These are phyloP conservation scores for Pelodiscus sinensis DNA, from an alignment of 2,113 vertebrate species.

Conservation along the genomic window DNA sequence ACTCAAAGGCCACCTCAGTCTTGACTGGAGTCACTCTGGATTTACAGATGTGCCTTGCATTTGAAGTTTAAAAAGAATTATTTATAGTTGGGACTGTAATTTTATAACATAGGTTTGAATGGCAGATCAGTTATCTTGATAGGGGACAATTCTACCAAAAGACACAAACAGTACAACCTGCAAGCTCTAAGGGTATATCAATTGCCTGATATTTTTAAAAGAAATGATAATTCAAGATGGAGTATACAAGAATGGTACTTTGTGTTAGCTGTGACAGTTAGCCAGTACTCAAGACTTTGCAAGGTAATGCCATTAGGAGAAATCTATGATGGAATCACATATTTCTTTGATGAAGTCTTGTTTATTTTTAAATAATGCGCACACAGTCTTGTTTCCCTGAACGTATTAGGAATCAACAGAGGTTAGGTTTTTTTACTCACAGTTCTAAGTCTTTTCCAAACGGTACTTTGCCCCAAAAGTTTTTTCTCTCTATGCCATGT, in stretches of 20 bases:
- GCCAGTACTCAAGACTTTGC: background rate
- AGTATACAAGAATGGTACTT: background rate
- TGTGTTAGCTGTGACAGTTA: background rate
- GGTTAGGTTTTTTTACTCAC: background rate
- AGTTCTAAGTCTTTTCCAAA: background rate
- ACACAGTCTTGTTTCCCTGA: background rate
- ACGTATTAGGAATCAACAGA: background rate
- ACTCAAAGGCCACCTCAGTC: background rate
- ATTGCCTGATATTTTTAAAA: background rate
- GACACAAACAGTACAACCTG: background rate
- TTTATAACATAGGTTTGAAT: background rate
- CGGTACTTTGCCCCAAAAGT: background rate
- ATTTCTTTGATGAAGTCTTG: background rate
- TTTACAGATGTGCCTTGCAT: background rate
- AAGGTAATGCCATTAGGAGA: background rate
- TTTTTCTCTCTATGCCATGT: background rate
- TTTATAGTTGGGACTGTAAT: background rate
- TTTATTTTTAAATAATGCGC: accelerated
- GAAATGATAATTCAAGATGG: background rate
- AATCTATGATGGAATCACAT: accelerated
- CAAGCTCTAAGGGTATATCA: background rate
- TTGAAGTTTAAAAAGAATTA: background rate
- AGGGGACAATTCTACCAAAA: background rate
- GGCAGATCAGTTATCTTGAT: background rate
- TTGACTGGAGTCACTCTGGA: background rate